Evolutionary conservation across 2,888 invertebrate species (phyloP).

Genomic region (Leucania comma): DNA sequence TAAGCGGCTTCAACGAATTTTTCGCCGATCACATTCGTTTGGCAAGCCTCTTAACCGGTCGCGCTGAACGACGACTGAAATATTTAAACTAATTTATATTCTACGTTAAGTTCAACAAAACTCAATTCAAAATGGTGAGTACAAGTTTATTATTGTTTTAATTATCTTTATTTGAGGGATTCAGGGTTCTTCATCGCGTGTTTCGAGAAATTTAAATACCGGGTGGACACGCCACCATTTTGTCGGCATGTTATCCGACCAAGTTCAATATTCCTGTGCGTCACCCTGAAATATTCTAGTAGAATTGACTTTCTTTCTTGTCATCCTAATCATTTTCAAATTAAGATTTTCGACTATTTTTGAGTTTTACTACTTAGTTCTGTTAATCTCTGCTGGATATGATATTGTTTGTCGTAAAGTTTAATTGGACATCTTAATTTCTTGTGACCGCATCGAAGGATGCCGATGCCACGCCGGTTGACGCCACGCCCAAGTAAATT

Average conservation of each 20-base stretch:
- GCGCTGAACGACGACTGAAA: slow-evolving; percentile 91
- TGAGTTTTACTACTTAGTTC: slow-evolving; percentile 55
- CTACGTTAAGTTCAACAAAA: slow-evolving; percentile 86
- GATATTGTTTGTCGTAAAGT: slow-evolving; percentile 56
- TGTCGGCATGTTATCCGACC: slow-evolving; percentile 76
- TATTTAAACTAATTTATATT: slow-evolving; percentile 82
- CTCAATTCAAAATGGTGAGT: slow-evolving; percentile 89
- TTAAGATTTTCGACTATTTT: slow-evolving; percentile 46
- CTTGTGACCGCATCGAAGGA: slow-evolving; percentile 64
- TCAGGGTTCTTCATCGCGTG: slow-evolving; percentile 20
- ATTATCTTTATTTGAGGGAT: slow-evolving; percentile 39
- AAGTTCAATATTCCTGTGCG: slow-evolving; percentile 47
- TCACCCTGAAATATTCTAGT: slow-evolving; percentile 17
- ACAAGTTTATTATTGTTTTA: slow-evolving; percentile 55
- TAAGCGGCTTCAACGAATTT: slow-evolving; percentile 87
- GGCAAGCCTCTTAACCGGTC: slow-evolving; percentile 93
- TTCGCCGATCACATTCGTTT: slow-evolving; percentile 91
- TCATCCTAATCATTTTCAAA: slow-evolving; percentile 28
- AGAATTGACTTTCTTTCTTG: slow-evolving; percentile 27
- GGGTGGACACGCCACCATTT: slow-evolving; percentile 85
- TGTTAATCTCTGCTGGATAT: slow-evolving; percentile 44
- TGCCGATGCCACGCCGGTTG: slow-evolving; percentile 64
- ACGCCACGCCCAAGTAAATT: slow-evolving; percentile 53
- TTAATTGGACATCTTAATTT: slow-evolving; percentile 15
- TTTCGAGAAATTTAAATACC: slow-evolving; percentile 68